Evolutionary conservation across 2,113 vertebrate genomes (phyloP), one percentile per base, ranked within the genome.

Genomic region (Tetraodon nigroviridis): DNA sequence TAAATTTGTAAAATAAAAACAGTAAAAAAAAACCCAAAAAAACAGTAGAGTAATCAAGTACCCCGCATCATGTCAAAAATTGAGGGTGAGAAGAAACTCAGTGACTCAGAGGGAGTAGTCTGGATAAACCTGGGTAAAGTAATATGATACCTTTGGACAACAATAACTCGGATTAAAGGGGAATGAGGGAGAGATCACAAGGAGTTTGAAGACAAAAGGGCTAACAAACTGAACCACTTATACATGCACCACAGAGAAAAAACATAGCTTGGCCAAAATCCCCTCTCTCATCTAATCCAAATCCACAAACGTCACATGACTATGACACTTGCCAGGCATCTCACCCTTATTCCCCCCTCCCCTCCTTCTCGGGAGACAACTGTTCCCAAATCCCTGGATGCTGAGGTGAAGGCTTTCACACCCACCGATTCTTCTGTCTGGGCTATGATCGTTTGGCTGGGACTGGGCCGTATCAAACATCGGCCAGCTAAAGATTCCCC

Each of bases 341-440:
- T 37, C 40, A 52, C 56, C 3, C 24, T 3, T 5, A 24, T 49
- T 56, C 46, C 20, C 2, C 12, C 17, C 68, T 54, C 48, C 6
- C n/a, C 44, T n/a, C 40, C 41, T 42, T 61, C 47, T 61, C 55
- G 61, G 42, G 51, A 73, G 69, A 75, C 59, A 75, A 80, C 72
- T 75, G 75, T 68, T 53, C 61, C 47, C 50, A 82, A 84, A 86
- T 83, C 80, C 61, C 72, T 66, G 42, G 72, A 72, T 68, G 71
- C 60, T 76, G 47, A 55, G 55, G 64, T 73, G 70, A 73, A 69
- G 73, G 73, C 64, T 62, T 51, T 46, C 62, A 53, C 32, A 37
- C 58, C 37, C 48, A 63, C 55, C 55, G 55, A 29, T 46, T 62
- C 55, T 58, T 29, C 62, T 24, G 61, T 59, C 61, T 73, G 69